Evolutionary conservation across 2,797 vertebrate genomes (phyloP), one percentile per base, ranked within the genome.

Genomic region (Mormyrus proboscirostris): DNA sequence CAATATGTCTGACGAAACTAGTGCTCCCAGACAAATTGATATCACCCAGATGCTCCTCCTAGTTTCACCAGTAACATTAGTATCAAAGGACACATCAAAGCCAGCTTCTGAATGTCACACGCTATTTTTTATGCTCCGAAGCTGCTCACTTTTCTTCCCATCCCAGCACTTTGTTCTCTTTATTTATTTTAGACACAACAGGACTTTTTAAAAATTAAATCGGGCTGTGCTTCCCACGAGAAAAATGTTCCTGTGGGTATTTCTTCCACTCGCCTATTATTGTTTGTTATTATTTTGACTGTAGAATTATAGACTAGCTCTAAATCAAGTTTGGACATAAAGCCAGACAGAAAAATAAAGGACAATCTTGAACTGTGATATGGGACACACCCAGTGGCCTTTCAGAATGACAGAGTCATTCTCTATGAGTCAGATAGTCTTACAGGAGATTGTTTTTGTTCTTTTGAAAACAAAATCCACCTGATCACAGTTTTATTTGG

Each of bases 291-390:
- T 79, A 79, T 79, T 79, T 79, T 79, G 73, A 79, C 73, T 79
- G 73, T 44, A 79, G 33, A 76, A 41, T 76, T 76, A 19, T 44
- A 41, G 73, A 19, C 38, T n/a, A 44, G 73, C 33, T 76, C 16
- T 79, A 79, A 79, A 79, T 79, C 38, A 79, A 79, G 73, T 84
- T 5, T 50, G 41, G 53, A 87, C 86, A 55, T 62, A 87, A 62
- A 87, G 12, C 86, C 93, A 93, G 91, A 93, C 90, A 92, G 92
- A 88, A 91, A 89, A 90, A 89, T 69, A 87, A 85, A 91, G 91
- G 73, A 89, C 55, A 90, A 79, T 44, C 7, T 84, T 84, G 41
- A 50, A 50, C n/a, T 50, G 47, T 84, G 82, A 84, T 84, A 84
- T 25, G 47, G 47, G 82, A 84, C 82, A 84, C 41, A 84, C 82